A percentile compares a stretch with the other conserved stretches of the same genome.
phyloP scores from a whole-genome alignment of 2,113 vertebrate genomes.

The Nipponia nippon region DNA sequence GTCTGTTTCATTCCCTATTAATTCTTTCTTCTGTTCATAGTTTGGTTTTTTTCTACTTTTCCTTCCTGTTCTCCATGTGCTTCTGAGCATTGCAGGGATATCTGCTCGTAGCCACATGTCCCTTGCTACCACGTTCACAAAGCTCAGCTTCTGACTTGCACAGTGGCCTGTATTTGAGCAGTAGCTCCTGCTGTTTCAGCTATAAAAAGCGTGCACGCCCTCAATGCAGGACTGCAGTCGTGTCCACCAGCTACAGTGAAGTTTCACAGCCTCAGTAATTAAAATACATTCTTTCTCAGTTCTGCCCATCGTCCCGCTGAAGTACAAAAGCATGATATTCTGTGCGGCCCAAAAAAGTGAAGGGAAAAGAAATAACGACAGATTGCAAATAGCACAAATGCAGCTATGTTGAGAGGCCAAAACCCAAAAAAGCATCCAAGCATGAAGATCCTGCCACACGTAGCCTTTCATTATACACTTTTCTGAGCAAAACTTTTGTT shows the following conservation, averaged over 20 bases:
- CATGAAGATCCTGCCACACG: neutral
- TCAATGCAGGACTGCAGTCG: accelerated
- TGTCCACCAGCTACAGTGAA: neutral
- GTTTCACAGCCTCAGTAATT: neutral
- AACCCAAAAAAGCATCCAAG: neutral
- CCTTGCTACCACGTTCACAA: neutral
- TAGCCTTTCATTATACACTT: neutral
- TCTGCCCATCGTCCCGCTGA: neutral
- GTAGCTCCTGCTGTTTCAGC: neutral
- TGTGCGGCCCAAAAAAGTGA: neutral
- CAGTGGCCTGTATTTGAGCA: neutral
- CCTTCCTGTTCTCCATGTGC: neutral
- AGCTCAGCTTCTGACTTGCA: neutral
- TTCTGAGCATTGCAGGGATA: neutral
- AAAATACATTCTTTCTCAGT: neutral
- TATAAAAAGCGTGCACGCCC: neutral
- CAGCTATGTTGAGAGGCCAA: neutral
- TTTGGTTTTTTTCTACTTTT: neutral
- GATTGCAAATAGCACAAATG: neutral
- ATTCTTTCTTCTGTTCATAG: neutral
- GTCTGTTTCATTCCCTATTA: neutral
- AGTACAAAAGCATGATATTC: neutral
- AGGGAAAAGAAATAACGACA: neutral
- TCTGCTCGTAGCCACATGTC: neutral
- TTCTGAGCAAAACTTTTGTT: neutral